Base-by-base conservation (phyloP, 2,888 invertebrate species). In the Papilio demoleus region DNA sequence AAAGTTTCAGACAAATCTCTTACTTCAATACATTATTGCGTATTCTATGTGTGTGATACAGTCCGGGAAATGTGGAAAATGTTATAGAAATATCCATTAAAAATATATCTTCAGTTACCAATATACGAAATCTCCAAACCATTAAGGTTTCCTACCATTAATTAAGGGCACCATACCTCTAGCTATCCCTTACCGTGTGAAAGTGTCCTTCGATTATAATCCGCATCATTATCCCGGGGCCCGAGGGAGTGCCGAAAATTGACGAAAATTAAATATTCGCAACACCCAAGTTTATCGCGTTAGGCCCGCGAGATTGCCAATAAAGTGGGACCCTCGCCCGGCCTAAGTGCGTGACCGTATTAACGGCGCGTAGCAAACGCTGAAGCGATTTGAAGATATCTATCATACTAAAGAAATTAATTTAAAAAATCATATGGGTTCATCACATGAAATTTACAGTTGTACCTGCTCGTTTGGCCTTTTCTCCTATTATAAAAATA, bases 221-320 rank as follows among this genome's bases (percentile, higher is more conserved):
- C 66, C 17, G 34, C 24, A 69, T 68, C 68, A 68, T 69, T 70
- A 67, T 67, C 63, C 67, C 67, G 65, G 45, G 63, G 19, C 70
- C 61, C 42, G 61, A 40, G 69, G 53, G 72, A 68, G 65, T 56
- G 70, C 68, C 70, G 72, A 73, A 74, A 74, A 74, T 75, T 74
- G 73, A 70, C 83, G 79, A 86, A 90, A 90, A 90, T 90, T 88
- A 89, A 88, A 90, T 90, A 87, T 85, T 85, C 79, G 76, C 80
- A 75, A 76, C 83, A 76, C 81, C 82, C 81, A 79, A 86, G 81
- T 83, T 86, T 81, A 92, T 91, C 83, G 79, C 85, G 95, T 93
- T 94, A 88, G 81, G 76, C 80, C 79, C 76, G 77, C 81, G 87
- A 91, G 88, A 92, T 91, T 91, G 92, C 76, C 90, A 88, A 90